These are phyloP conservation scores for Melanerpes aurifrons DNA, from an alignment of 2,113 vertebrate genomes.

Conservation along the genomic window DNA sequence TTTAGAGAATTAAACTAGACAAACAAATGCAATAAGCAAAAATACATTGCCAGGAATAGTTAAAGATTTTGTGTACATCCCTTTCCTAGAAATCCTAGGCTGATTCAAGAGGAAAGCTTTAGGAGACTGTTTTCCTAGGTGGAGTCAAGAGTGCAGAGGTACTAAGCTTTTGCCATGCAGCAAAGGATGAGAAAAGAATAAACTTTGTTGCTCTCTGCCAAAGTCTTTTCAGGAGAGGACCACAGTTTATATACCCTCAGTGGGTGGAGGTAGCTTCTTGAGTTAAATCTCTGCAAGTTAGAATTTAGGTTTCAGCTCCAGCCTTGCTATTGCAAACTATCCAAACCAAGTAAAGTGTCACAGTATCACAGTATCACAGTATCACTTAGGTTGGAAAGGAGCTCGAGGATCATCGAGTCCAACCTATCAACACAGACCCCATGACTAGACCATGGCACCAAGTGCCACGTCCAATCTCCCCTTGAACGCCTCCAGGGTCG, in stretches of 20 bases:
- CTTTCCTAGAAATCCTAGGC: background rate
- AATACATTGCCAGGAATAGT: background rate
- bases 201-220: too few species aligned
- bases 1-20: background rate
- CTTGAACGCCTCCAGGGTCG: too few species aligned
- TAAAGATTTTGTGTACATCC: background rate
- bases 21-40: background rate
- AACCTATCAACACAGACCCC: too few species aligned
- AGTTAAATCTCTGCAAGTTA: background rate
- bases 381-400: too few species aligned
- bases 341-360: background rate
- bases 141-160: background rate
- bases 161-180: background rate
- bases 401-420: too few species aligned
- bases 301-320: background rate
- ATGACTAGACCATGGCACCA: too few species aligned
- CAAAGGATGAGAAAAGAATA: background rate
- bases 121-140: background rate
- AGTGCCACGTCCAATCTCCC: too few species aligned
- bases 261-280: background rate
- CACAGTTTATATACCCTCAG: background rate
- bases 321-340: background rate
- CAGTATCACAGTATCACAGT: too few species aligned
- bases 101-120: background rate
- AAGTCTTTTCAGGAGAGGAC: too few species aligned